A percentile compares a stretch with the other conserved stretches of the same genome.
Evolutionary conservation across 2,888 invertebrate species (phyloP).

Genomic region (Amblyjoppa proteus): DNA sequence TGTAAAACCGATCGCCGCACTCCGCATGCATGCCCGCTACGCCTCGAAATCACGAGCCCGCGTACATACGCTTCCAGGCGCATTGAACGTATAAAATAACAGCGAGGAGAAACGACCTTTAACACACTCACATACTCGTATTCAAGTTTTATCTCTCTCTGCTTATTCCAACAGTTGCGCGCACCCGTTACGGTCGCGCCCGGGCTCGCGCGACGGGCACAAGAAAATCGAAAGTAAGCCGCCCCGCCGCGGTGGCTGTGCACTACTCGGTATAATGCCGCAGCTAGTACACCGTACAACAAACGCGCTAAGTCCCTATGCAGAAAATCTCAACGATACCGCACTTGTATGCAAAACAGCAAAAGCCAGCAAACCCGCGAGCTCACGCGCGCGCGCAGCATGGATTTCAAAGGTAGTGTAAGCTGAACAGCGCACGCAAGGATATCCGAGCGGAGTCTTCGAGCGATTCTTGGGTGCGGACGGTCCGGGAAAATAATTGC

Average conservation of each 20-base stretch:
- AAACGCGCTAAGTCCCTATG: slow-evolving; percentile 45
- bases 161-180: slow-evolving; percentile 53
- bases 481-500: slow-evolving; percentile 63
- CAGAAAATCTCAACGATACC: slow-evolving; percentile 59
- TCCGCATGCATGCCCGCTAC: slow-evolving; percentile 32
- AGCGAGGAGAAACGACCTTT: slow-evolving; percentile 59
- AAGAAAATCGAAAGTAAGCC: slow-evolving; percentile 82
- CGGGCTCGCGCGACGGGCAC: slow-evolving; percentile 64
- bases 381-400: slow-evolving; percentile 53
- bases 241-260: slow-evolving; percentile 67
- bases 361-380: slow-evolving; percentile 39
- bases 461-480: slow-evolving; percentile 31
- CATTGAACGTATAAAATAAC: slow-evolving; percentile 51
- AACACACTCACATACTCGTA: slow-evolving; percentile 40
- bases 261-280: slow-evolving; percentile 75
- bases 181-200: slow-evolving; percentile 66
- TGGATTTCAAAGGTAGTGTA: slow-evolving; percentile 59
- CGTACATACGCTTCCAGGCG: slow-evolving; percentile 33
- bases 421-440: slow-evolving; percentile 46
- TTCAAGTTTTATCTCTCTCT: slow-evolving; percentile 53
- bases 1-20: slow-evolving; percentile 17
- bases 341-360: slow-evolving; percentile 68
- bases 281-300: slow-evolving; percentile 66
- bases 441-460: slow-evolving; percentile 44
- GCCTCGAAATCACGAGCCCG: slow-evolving; percentile 59